A percentile compares a stretch with the other conserved stretches of the same genome.
These are phyloP conservation scores for Malurus alboscapulatus DNA, from an alignment of 2,113 vertebrate species.

Conservation along the genomic window DNA sequence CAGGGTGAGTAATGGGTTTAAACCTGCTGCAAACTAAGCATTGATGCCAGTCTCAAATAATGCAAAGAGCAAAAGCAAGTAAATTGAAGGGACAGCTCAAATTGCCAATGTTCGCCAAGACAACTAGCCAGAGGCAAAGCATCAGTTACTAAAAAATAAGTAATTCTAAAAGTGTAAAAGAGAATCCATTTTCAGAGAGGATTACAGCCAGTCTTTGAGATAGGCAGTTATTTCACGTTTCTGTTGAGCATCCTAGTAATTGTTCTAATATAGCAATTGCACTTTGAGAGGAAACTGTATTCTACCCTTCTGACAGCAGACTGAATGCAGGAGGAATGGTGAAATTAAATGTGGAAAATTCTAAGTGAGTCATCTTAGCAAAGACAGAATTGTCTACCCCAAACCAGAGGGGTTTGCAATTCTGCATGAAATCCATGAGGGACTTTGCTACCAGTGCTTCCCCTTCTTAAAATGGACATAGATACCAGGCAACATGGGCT, in stretches of 20 bases:
- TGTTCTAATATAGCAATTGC: neutral
- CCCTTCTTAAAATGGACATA: neutral
- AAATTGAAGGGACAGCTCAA: neutral
- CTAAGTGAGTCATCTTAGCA: neutral
- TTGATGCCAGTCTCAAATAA: neutral
- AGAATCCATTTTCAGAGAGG: neutral
- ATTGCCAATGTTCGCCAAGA: neutral
- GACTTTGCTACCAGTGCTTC: neutral
- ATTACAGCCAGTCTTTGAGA: neutral
- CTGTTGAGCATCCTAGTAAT: too few species aligned
- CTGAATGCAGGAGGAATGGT: neutral
- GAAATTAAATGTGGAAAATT: neutral
- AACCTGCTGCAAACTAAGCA: neutral
- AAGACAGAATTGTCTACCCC: neutral
- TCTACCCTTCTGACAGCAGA: neutral
- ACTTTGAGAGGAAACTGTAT: neutral
- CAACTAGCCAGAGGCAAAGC: neutral
- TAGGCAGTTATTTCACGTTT: too few species aligned
- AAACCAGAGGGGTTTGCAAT: neutral
- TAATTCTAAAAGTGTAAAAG: neutral
- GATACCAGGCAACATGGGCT: neutral
- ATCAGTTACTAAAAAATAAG: neutral
- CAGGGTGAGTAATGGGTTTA: neutral
- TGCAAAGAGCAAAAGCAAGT: neutral
- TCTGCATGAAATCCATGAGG: fast-evolving